Percentiles rank a stretch among this genome's conserved stretches.
phyloP scores from a whole-genome alignment of 2,888 invertebrate species.

The Pecten maximus region DNA sequence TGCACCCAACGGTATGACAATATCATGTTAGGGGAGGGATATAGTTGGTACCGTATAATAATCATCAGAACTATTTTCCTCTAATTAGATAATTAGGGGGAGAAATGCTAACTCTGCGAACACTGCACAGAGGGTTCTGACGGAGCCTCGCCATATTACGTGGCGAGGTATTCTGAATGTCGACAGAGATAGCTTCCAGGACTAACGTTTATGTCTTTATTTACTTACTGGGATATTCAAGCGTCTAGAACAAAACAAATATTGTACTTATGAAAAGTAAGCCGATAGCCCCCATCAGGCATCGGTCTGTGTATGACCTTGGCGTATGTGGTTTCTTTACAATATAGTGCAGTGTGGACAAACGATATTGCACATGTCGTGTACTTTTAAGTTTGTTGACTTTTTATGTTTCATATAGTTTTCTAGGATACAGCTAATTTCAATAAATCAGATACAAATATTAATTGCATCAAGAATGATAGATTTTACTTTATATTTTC shows the following conservation, averaged over 20 bases:
- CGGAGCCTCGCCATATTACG: neutral
- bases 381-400: neutral
- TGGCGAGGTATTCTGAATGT: neutral
- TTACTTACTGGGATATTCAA: neutral
- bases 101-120: neutral
- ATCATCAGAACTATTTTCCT: slow-evolving; percentile 5
- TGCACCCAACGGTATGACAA: neutral
- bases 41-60: neutral
- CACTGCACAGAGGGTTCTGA: neutral
- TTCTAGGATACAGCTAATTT: neutral
- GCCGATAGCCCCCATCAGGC: neutral
- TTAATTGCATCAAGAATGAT: neutral
- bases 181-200: neutral
- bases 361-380: neutral
- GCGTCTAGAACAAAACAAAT: slow-evolving; percentile 33
- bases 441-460: neutral
- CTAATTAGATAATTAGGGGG: neutral
- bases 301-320: neutral
- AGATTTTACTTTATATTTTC: no score
- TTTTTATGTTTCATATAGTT: neutral
- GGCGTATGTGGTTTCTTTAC: neutral
- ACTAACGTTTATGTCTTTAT: slow-evolving; percentile 16
- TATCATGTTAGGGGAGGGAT: neutral
- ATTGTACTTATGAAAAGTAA: neutral
- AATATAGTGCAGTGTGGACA: neutral